These are phyloP conservation scores for Conchocele bisecta DNA, from an alignment of 2,888 invertebrate species.

Conservation along the genomic window DNA sequence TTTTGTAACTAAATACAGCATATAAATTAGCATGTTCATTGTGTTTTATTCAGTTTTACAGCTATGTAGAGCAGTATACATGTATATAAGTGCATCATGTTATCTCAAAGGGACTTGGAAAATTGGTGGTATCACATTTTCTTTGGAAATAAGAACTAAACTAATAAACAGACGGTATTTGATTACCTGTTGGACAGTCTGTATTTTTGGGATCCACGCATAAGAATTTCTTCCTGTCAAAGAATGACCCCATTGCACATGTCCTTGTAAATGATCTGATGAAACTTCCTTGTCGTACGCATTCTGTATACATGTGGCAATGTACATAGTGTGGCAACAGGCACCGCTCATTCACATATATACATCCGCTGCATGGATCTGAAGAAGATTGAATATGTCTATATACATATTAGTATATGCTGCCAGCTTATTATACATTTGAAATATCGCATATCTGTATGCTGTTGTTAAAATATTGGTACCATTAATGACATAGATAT, in stretches of 20 bases:
- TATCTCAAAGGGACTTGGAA: no score
- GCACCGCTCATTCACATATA: constrained; percentile 58
- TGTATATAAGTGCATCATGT: no score
- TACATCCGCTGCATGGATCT: constrained; percentile 52
- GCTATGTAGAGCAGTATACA: no score
- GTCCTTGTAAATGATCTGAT: constrained; percentile 52
- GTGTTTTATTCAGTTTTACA: no score
- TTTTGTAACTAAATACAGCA: no score
- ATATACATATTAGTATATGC: no score
- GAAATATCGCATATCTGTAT: background rate
- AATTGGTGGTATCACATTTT: no score
- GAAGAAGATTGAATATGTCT: constrained; percentile 13
- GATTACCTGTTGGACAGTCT: constrained; percentile 58
- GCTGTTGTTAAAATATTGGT: no score
- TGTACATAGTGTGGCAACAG: constrained; percentile 46
- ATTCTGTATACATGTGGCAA: constrained; percentile 55
- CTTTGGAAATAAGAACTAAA: no score
- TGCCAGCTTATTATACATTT: background rate
- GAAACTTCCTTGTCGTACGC: constrained; percentile 43
- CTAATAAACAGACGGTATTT: no score
- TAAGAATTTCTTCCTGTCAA: constrained; percentile 50
- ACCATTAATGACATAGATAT: no score
- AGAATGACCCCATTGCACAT: constrained; percentile 59
- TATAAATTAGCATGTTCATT: no score
- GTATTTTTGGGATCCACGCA: constrained; percentile 57